A percentile compares a stretch with the other conserved stretches of the same genome.
These are phyloP conservation scores for Pollachius pollachius DNA, from an alignment of 2,113 vertebrate genomes.

Conservation along the genomic window DNA sequence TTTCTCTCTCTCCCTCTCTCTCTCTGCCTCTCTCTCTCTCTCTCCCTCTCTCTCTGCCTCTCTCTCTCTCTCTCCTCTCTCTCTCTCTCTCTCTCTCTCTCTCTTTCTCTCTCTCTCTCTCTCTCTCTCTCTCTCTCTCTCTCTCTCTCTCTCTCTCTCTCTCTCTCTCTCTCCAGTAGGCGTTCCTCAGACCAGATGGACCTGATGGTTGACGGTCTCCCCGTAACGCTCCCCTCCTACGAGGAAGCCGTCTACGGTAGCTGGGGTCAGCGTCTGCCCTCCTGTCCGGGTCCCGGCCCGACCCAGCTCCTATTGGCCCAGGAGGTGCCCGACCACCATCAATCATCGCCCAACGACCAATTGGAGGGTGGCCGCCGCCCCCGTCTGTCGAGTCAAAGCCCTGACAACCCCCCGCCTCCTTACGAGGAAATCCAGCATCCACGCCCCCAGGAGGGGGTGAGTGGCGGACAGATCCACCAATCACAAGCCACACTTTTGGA, in stretches of 20 bases:
- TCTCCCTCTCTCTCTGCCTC: not conserved
- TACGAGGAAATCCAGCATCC: slow-evolving; percentile 65
- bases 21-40: too few species aligned
- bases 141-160: too few species aligned
- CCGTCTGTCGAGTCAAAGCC: slow-evolving; percentile 39
- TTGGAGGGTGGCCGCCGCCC: slow-evolving; percentile 29
- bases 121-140: not conserved
- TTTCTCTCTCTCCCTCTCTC: too few species aligned
- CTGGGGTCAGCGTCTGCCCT: slow-evolving; percentile 65
- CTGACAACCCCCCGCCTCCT: slow-evolving; percentile 57
- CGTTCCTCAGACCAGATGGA: slow-evolving; percentile 75
- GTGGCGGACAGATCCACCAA: slow-evolving; percentile 26
- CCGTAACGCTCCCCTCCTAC: slow-evolving; percentile 70
- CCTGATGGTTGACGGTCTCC: slow-evolving; percentile 66
- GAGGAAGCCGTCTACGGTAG: slow-evolving; percentile 75
- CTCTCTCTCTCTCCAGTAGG: slow-evolving; percentile 38
- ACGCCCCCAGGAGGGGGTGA: slow-evolving; percentile 22
- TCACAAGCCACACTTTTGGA: slow-evolving; percentile 46
- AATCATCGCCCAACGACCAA: slow-evolving; percentile 22
- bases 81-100: not conserved
- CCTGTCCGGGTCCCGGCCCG: slow-evolving; percentile 42
- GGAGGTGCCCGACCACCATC: slow-evolving; percentile 36
- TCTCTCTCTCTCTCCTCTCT: not conserved
- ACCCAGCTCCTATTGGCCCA: slow-evolving; percentile 69
- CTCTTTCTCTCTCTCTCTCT: not conserved